Evolutionary conservation across 2,888 invertebrate genomes (phyloP), one percentile per base, ranked within the genome.

Genomic region (Allophyes oxyacanthae): DNA sequence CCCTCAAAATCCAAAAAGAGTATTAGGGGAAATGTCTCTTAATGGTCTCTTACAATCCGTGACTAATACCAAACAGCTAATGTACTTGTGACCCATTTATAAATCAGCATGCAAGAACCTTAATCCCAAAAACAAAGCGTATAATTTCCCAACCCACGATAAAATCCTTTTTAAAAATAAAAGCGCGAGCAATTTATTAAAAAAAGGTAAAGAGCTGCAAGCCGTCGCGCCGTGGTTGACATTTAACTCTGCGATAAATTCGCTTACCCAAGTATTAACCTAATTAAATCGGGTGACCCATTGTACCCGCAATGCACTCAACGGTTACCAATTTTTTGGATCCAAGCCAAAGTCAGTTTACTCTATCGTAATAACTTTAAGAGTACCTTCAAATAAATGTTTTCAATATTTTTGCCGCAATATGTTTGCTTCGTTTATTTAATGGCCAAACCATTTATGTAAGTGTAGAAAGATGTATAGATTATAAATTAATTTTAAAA

Each of bases 251-350:
- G 26, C 45, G 15, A 62, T 75, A 72, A 72, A 62, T 75, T 72
- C 10, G 40, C 55, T 41, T 61, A 63, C 72, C 52, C 46, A 55
- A 59, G 64, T 73, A 59, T 70, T 75, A 75, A 72, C 76, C 76
- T 73, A 74, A 74, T 74, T 74, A 76, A 74, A 54, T 53, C 36
- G 56, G 52, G 50, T 55, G 56, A 61, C 59, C 62, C 53, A 60
- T 58, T 53, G 63, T 72, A 50, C 66, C 73, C 60, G 59, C 73
- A 74, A 43, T 76, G 70, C 76, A 66, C 70, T 74, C 55, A 50
- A 51, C 66, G 66, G 58, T 48, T 49, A 60, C 67, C 60, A 69
- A 57, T 61, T 57, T 67, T 70, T 60, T 70, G 74, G 76, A 55
- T 32, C 6, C 11, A 5, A 34, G 73, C 76, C 74, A 76, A 66